These are phyloP conservation scores for Nestor notabilis DNA, from an alignment of 2,113 vertebrate genomes.

Conservation along the genomic window DNA sequence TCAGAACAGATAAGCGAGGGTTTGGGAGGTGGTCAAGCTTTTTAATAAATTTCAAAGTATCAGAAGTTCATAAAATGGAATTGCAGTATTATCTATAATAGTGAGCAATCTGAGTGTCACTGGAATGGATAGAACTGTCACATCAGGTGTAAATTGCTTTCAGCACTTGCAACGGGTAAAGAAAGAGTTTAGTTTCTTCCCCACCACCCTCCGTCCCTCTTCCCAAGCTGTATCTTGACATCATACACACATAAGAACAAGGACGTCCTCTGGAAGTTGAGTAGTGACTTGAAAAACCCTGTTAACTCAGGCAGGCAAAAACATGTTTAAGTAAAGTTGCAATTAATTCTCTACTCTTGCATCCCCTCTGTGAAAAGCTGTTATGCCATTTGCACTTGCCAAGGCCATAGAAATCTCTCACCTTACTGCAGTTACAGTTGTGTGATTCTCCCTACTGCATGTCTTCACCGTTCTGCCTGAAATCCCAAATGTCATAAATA, in stretches of 20 bases:
- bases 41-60: neutral
- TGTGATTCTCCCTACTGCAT: neutral
- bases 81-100: neutral
- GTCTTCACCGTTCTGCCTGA: neutral
- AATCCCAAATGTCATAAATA: neutral
- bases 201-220: neutral
- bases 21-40: neutral
- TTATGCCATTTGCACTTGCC: neutral
- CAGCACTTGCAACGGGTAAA: neutral
- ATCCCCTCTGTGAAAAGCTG: neutral
- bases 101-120: neutral
- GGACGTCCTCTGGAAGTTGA: neutral
- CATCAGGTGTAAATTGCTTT: neutral
- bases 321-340: neutral
- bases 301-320: neutral
- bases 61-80: neutral
- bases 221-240: neutral
- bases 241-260: neutral
- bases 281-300: neutral
- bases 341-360: neutral
- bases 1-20: neutral
- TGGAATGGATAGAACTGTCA: neutral
- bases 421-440: neutral
- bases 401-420: neutral
- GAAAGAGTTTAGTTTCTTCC: neutral